Evolutionary conservation across 1,140 invertebrate species (phyloP).

Genomic region (Cotesia chilonis): DNA sequence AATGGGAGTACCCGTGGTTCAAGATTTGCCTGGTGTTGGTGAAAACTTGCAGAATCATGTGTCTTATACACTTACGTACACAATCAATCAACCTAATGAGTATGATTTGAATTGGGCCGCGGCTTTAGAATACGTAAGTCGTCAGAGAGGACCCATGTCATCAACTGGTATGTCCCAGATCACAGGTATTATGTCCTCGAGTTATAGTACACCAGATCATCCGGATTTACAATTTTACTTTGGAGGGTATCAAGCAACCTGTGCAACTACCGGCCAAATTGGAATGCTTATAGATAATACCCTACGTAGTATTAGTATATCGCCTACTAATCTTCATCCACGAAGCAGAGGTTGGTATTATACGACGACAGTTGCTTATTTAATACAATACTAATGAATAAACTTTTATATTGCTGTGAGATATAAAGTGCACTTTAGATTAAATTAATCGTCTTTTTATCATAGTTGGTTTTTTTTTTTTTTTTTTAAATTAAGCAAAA

Average conservation of each 20-base stretch:
- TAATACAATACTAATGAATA: too few species aligned
- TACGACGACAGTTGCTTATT: too few species aligned
- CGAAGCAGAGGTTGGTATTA: conserved; percentile 63
- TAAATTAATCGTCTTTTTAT: too few species aligned
- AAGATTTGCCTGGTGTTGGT: conserved; percentile 79
- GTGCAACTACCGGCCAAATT: conserved; percentile 67
- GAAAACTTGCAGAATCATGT: conserved; percentile 80
- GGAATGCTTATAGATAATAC: conserved; percentile 68
- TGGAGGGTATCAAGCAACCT: conserved; percentile 72
- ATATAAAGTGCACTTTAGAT: too few species aligned
- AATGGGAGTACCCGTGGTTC: conserved; percentile 63
- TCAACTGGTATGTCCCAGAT: conserved; percentile 72
- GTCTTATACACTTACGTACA: conserved; percentile 66
- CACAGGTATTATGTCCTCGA: conserved; percentile 71
- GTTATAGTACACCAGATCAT: conserved; percentile 66
- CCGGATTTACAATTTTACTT: conserved; percentile 77
- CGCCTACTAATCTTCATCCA: conserved; percentile 65
- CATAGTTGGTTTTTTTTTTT: too few species aligned
- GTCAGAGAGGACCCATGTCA: conserved; percentile 70
- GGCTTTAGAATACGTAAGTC: conserved; percentile 70
- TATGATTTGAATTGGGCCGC: conserved; percentile 71
- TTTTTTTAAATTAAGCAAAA: too few species aligned
- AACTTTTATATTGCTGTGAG: too few species aligned
- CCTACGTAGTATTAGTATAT: conserved; percentile 65
- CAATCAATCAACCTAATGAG: conserved; percentile 66